Evolutionary conservation across 1,140 invertebrate species (phyloP), one percentile per base, ranked within the genome.

Genomic region (Bicyclus anynana): DNA sequence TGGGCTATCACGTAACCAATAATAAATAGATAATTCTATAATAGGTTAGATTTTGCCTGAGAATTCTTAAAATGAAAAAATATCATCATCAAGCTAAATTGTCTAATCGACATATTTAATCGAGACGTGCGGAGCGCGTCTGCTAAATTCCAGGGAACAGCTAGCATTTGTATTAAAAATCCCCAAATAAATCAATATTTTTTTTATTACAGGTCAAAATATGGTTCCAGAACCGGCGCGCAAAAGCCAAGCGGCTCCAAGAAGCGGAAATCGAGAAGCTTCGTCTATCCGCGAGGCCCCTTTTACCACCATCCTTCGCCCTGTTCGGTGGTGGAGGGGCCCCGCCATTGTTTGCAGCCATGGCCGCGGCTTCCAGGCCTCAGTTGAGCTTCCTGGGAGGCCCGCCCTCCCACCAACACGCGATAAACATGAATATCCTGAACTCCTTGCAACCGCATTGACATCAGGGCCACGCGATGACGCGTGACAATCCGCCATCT

Each of bases 181-280:
- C 29, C 10, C 4, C 10, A 12, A 4, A 10, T 6, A 33, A 33
- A 12, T n/a, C 3, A 33, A 2, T 9, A 5, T 27, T 46, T 51
- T 18, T 51, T 63, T 14, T 51, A 57, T 81, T 82, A 16, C 85
- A 84, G 87, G 95, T 97, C 42, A 98, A 98, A 91, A 98, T 98
- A 68, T 98, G 97, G 97, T 98, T 98, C 84, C 97, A 99, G 92
- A 99, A 98, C 86, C 91, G 97, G 10, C 89, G 97, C 23, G 97
- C 97, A 33, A 98, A 99, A 89, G 95, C 96, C 65, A 98, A 98
- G 87, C 91, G 97, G 18, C 90, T 98, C 16, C 96, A 98, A 84
- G 97, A 98, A 82, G 96, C 97, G 6, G 97, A 98, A 90, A 93
- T 97, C 74, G 96, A 97, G 80, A 96, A 96, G 81, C 72, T 89